Percentiles rank a stretch among this genome's conserved stretches.
Evolutionary conservation across 2,113 vertebrate species (phyloP).

Genomic region (Aspidoscelis tigris): DNA sequence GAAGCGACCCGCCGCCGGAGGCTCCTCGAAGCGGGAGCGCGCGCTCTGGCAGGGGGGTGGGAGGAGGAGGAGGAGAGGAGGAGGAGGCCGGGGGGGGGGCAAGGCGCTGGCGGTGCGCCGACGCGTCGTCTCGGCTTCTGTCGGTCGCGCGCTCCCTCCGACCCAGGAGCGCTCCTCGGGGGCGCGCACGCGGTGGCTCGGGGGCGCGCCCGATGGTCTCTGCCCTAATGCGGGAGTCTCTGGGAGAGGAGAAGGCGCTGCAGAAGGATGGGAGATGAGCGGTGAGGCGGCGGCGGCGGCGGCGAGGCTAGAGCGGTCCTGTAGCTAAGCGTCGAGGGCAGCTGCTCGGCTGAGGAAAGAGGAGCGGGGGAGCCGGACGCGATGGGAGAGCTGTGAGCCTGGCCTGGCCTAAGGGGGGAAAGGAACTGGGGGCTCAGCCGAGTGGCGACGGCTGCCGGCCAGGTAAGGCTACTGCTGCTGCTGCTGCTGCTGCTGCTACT

Average conservation of each 20-base stretch:
- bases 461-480: background rate
- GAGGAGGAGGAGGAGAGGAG: no score
- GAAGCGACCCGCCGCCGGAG: background rate
- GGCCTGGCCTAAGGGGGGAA: background rate
- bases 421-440: background rate
- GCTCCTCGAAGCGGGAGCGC: background rate
- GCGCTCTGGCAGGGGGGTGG: background rate
- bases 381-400: constrained; percentile 16
- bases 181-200: constrained; percentile 66
- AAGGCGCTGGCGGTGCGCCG: no score
- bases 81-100: background rate
- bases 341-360: background rate
- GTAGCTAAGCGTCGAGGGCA: constrained; percentile 3
- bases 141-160: constrained; percentile 17
- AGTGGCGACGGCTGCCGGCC: background rate
- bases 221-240: constrained; percentile 64
- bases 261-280: constrained; percentile 51
- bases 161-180: constrained; percentile 13
- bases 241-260: constrained; percentile 36
- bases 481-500: constrained; percentile 7
- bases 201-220: constrained; percentile 61
- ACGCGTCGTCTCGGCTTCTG: background rate
- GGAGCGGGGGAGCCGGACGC: background rate
- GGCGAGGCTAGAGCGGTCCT: background rate
- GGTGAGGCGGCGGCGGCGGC: constrained; percentile 19